phyloP scores from a whole-genome alignment of 2,113 vertebrate genomes.

The Tragelaphus strepsiceros region DNA sequence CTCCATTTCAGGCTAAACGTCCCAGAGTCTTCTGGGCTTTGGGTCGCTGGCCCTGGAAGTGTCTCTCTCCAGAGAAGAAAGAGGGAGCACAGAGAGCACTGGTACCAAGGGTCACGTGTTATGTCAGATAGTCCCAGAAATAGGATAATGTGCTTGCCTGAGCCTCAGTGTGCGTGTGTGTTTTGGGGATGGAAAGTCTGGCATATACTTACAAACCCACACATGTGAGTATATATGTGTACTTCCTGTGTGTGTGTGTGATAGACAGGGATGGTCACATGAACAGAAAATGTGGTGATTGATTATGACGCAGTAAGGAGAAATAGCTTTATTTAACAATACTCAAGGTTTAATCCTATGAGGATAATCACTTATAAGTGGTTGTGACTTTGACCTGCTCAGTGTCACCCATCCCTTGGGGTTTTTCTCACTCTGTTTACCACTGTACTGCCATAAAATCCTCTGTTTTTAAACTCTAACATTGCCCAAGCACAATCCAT shows the following conservation, averaged over 20 bases:
- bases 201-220: background rate
- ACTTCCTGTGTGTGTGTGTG: no score
- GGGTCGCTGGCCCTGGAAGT: background rate
- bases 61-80: background rate
- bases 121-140: background rate
- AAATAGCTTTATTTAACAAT: background rate
- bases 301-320: background rate
- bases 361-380: background rate
- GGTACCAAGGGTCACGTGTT: background rate
- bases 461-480: slow-evolving; percentile 1
- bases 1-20: background rate
- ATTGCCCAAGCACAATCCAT: background rate
- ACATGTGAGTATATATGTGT: background rate
- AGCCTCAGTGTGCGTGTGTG: background rate
- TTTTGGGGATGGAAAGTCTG: background rate
- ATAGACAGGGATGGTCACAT: background rate
- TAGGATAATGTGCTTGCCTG: background rate
- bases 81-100: background rate
- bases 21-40: background rate
- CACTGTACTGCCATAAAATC: background rate
- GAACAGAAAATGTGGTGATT: background rate
- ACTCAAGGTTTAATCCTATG: background rate
- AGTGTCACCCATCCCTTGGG: background rate
- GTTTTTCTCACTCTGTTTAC: slow-evolving; percentile 1
- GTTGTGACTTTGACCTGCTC: background rate